Conservation (phyloP, 2,113 vertebrate species). For the Dromaius novaehollandiae region DNA sequence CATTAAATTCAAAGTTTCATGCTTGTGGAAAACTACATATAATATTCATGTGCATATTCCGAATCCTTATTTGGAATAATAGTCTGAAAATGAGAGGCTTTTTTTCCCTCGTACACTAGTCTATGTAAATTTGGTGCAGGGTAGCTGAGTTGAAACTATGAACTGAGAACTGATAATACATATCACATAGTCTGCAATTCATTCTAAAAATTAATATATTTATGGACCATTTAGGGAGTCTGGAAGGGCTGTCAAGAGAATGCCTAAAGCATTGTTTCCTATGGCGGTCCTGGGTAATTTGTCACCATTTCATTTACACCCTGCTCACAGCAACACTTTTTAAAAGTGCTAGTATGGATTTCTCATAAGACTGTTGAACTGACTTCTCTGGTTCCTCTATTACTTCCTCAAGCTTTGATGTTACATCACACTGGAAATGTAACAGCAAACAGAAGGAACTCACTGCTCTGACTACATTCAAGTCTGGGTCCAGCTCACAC, state of each 20-base stretch:
- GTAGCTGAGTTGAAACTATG: background rate
- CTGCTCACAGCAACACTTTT: background rate
- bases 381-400: background rate
- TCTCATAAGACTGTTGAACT: background rate
- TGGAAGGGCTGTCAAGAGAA: background rate
- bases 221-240: background rate
- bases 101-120: background rate
- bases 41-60: background rate
- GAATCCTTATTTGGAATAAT: constrained; percentile 9
- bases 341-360: background rate
- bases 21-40: background rate
- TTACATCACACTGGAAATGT: background rate
- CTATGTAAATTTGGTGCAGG: background rate
- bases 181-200: background rate
- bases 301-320: constrained; percentile 10
- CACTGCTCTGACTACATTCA: background rate
- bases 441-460: background rate
- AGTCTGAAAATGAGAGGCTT: background rate
- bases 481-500: background rate
- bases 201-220: background rate
- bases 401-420: background rate
- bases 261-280: background rate
- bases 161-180: background rate
- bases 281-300: background rate
- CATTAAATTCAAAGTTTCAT: background rate